Base-by-base conservation (phyloP, 2,888 invertebrate genomes). In the Salticus scenicus region DNA sequence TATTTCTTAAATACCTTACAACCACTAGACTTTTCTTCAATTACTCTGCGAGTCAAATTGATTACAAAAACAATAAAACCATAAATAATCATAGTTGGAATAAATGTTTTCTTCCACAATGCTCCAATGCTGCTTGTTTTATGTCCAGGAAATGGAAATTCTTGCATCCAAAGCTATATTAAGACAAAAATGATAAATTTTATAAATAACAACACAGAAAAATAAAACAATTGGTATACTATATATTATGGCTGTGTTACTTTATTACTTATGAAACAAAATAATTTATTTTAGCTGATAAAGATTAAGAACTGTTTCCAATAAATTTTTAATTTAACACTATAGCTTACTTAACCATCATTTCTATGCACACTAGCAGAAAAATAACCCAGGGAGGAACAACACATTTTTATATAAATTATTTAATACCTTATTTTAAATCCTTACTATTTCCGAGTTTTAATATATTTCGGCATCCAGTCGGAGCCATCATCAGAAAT, bases 1-100 rank as follows among this genome's bases (percentile, higher is more conserved):
- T 4, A n/a, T n/a, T 14, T 1, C 1, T 10, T 10, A 66, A 74
- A 71, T 71, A 87, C 87, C 71, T 88, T 88, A 8, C 87, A 82
- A 41, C 87, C 73, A 41, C 81, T 83, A 7, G 37, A 66, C 37
- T 89, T 89, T 81, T 89, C 89, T 31, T 87, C 87, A 41, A 88
- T 84, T 42, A 88, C 76, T 33, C 88, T 85, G 74, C 79, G 87
- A 4, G 88, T 79, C 27, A 88, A 80, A 31, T 87, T 73, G 28
- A 83, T 72, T 42, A 78, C 66, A 41, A 88, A 78, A 31, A 88
- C 20, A 12, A 87, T 51, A 27, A 83, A 88, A 0, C 87, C 85
- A 74, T 84, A 84, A 20, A 70, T 64, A 67, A 87, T 76, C 4
- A 84, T 31, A 24, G 41, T 69, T 2, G 87, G 81, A 12, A 87